Base-by-base conservation (phyloP, 2,888 invertebrate genomes). In the Cyclophora punctaria region DNA sequence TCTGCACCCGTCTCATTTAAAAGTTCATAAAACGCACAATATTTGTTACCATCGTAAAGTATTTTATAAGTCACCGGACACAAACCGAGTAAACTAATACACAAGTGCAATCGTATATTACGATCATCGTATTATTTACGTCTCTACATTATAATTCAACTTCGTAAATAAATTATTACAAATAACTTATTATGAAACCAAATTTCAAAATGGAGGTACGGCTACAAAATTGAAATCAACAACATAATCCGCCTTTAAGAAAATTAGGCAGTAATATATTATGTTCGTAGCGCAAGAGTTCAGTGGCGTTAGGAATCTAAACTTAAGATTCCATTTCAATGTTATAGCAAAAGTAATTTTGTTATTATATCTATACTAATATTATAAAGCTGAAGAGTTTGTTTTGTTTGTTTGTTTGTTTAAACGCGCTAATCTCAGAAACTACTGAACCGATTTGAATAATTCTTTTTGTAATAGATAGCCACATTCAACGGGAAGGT, bases 1-100 rank as follows among this genome's bases (percentile, higher is more conserved):
- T 20, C 20, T 37, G 62, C 57, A 59, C 66, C 71, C 66, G 66
- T 66, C 66, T 66, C 66, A 66, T 20, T 20, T 20, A 20, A 20
- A 20, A 20, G 20, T 20, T 20, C 69, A 75, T 75, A 71, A 75
- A 75, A 75, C 68, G 60, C 55, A 58, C 66, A 60, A 69, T 75
- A 76, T 78, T 80, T 77, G 78, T 76, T 70, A 65, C 70, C 66
- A 62, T 64, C 73, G 66, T 80, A 80, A 80, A 78, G 62, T 62
- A 69, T 71, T 73, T 75, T 72, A 72, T 71, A 69, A 67, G 64
- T 70, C 63, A 67, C 60, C 68, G 55, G 4, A 55, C 61, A 52
- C 49, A 63, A 62, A 68, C 66, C 60, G 62, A 60, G 60, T 63
- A 69, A 63, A 60, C 60, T 63, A 69, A 63, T 56, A 51, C 62